A percentile compares a stretch with the other conserved stretches of the same genome.
Conservation (phyloP, 2,888 invertebrate species). For the Epinotia brunnichana region DNA sequence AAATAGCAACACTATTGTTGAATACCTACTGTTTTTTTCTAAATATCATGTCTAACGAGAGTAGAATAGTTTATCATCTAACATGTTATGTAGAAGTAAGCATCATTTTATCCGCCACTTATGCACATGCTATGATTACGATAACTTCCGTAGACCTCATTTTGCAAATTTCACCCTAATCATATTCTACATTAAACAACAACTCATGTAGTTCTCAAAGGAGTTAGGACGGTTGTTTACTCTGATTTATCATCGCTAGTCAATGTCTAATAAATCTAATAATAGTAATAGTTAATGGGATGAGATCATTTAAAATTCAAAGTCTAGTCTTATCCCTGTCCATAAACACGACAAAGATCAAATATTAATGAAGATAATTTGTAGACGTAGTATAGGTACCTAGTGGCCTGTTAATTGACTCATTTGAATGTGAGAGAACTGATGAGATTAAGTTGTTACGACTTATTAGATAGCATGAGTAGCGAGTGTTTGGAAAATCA, state of each 20-base stretch:
- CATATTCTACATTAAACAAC: not conserved
- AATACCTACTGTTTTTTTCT: not conserved
- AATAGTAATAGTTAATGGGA: too few species aligned
- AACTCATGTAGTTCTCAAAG: not conserved
- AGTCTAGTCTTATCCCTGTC: too few species aligned
- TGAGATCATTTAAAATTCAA: too few species aligned
- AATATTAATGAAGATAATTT: too few species aligned
- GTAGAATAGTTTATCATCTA: not conserved
- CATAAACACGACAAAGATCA: too few species aligned
- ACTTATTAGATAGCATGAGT: too few species aligned
- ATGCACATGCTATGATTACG: slow-evolving; percentile 2
- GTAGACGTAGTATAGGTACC: too few species aligned
- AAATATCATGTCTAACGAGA: not conserved
- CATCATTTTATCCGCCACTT: not conserved
- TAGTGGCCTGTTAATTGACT: too few species aligned
- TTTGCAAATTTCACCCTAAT: slow-evolving; percentile 11
- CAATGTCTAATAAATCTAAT: too few species aligned
- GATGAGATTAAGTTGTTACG: too few species aligned
- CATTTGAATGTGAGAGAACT: too few species aligned
- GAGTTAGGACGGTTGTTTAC: not conserved
- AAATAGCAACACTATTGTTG: slow-evolving; percentile 4
- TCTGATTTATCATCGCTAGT: not conserved
- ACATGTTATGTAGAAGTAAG: not conserved
- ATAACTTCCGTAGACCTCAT: slow-evolving; percentile 14
- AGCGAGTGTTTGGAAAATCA: too few species aligned